Base-by-base conservation (phyloP, 2,888 invertebrate genomes). In the Subacronicta megacephala region DNA sequence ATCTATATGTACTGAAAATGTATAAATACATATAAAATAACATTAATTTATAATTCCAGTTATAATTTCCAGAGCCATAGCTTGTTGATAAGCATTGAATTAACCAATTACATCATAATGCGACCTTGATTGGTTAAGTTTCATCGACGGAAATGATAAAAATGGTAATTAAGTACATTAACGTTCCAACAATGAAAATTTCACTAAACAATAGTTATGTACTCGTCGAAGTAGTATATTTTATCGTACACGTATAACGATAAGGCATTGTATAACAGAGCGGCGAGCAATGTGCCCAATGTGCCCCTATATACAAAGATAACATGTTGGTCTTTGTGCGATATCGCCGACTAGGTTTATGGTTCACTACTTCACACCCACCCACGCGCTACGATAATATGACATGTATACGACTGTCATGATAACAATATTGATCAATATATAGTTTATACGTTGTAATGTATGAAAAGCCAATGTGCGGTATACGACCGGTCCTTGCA, bases 371-470 rank as follows among this genome's bases (percentile, higher is more conserved):
- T 72, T 75, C 67, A 77, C 74, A 75, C 77, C 76, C 68, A 67
- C 76, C 72, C 80, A 81, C 81, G 62, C 69, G 62, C 61, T 53
- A 54, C 72, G 80, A 82, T 84, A 81, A 71, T 68, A 54, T 49
- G 57, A 55, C 59, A 64, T 61, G 54, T 62, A 59, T 71, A 63
- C 56, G 41, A 70, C 53, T 49, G 51, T 40, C 37, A 15, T 46
- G 75, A 75, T 75, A 75, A 71, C 62, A 57, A 37, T 67, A 62
- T 68, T 68, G 68, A 68, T 67, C 55, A 64, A 46, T 52, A 52
- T 56, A 66, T 33, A 5, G 1, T 6, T 20, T 1, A 20, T 9
- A 3, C 12, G 31, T 31, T 16, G 57, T 52, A 9, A 49, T 36
- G 23, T 36, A 63, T 36, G 35, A 7, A 35, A 57, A 68, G 17